A percentile compares a stretch with the other conserved stretches of the same genome.
phyloP scores from a whole-genome alignment of 2,888 invertebrate species.

The Trichogramma evanescens region DNA sequence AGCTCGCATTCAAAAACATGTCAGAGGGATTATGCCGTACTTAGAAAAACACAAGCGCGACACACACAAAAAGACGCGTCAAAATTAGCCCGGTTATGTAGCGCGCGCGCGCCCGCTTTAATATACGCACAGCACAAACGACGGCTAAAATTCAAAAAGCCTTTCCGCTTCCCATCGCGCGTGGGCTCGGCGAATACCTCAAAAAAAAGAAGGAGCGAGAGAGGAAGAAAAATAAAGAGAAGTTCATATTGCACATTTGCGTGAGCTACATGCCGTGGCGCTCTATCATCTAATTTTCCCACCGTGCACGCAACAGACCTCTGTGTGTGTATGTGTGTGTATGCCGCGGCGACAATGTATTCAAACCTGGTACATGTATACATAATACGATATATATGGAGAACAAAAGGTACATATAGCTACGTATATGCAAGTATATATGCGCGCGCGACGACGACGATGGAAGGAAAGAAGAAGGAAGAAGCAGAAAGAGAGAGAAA shows the following conservation, averaged over 20 bases:
- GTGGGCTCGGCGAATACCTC: too few species aligned
- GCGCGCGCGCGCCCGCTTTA: too few species aligned
- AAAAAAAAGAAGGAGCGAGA: not conserved
- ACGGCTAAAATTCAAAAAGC: not conserved
- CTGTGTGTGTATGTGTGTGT: too few species aligned
- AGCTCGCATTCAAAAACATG: not conserved
- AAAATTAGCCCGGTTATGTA: too few species aligned
- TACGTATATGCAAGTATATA: not conserved
- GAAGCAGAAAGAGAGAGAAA: not conserved
- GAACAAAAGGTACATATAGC: slow-evolving; percentile 14
- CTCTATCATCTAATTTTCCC: slow-evolving; percentile 20
- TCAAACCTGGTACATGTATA: not conserved
- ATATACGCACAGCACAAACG: too few species aligned
- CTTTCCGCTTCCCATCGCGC: not conserved
- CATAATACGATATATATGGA: not conserved
- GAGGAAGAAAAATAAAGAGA: not conserved
- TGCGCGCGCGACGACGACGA: too few species aligned
- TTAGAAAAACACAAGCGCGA: too few species aligned
- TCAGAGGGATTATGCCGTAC: not conserved
- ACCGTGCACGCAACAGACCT: slow-evolving; percentile 5
- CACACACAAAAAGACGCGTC: too few species aligned
- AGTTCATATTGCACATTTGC: not conserved
- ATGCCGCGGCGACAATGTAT: slow-evolving; percentile 14
- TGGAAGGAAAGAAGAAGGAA: not conserved
- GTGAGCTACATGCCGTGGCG: not conserved